These are phyloP conservation scores for Eclectus roratus DNA, from an alignment of 2,113 vertebrate genomes.

Conservation along the genomic window DNA sequence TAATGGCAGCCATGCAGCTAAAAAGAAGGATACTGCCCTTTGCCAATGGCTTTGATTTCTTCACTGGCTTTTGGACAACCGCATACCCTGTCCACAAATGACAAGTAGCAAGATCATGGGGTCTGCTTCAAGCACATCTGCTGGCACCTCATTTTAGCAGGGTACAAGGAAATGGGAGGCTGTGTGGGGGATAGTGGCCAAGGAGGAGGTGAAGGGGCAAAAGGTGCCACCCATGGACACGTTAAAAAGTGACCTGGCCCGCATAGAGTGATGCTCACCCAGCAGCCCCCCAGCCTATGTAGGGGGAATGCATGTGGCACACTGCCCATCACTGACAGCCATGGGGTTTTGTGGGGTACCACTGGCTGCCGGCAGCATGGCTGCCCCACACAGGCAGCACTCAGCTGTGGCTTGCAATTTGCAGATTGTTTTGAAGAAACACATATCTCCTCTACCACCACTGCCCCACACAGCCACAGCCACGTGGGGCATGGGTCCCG, in stretches of 20 bases:
- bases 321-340: neutral
- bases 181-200: accelerated
- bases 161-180: neutral
- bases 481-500: accelerated
- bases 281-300: neutral
- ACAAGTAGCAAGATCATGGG: neutral
- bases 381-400: accelerated
- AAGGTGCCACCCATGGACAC: accelerated
- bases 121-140: neutral
- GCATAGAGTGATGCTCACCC: accelerated
- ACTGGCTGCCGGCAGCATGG: neutral
- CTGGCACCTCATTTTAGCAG: neutral
- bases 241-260: neutral
- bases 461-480: neutral
- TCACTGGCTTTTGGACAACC: neutral
- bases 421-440: neutral
- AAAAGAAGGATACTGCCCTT: slow-evolving; percentile 13
- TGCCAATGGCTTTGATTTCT: slow-evolving; percentile 15
- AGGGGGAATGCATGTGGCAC: accelerated
- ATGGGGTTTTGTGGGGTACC: accelerated
- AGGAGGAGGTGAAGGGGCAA: neutral
- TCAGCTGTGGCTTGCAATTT: neutral
- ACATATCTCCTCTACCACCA: accelerated
- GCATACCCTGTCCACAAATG: neutral
- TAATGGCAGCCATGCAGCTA: neutral